These are phyloP conservation scores for Macrosiphum euphorbiae DNA, from an alignment of 2,888 invertebrate genomes.

Conservation along the genomic window DNA sequence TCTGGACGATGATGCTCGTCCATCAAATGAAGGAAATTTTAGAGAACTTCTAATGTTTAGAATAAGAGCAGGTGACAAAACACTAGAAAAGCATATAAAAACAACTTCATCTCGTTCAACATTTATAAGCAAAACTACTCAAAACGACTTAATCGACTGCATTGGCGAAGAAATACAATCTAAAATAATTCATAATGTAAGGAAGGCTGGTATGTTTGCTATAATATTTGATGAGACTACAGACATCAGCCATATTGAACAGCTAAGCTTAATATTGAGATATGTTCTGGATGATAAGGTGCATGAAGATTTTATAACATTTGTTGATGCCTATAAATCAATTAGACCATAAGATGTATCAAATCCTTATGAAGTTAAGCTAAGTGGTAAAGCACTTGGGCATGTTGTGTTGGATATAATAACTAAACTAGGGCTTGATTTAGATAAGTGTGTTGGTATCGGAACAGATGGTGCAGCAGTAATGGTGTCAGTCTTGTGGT, in stretches of 20 bases:
- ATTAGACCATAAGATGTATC: neutral
- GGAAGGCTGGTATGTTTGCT: conserved; percentile 15
- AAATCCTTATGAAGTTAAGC: neutral
- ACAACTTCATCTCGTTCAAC: conserved; percentile 14
- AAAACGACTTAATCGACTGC: neutral
- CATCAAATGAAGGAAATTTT: conserved; percentile 10
- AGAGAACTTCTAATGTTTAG: conserved; percentile 13
- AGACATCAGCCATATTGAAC: neutral
- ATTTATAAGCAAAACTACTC: conserved; percentile 8
- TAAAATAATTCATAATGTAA: conserved; percentile 15
- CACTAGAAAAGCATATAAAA: conserved; percentile 4
- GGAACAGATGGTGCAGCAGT: conserved; percentile 9
- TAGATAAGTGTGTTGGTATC: neutral
- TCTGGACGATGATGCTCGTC: neutral
- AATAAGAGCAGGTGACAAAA: conserved; percentile 25
- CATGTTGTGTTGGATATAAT: neutral
- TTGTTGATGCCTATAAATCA: conserved; percentile 17
- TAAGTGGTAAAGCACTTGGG: neutral
- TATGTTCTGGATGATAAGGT: neutral
- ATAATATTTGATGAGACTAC: conserved; percentile 17
- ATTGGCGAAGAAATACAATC: conserved; percentile 28
- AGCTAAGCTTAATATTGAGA: neutral
- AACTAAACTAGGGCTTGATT: neutral
- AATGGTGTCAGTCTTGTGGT: neutral
- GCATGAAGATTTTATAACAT: conserved; percentile 25